phyloP scores from a whole-genome alignment of 1,140 invertebrate genomes.

The Ceratina australensis region DNA sequence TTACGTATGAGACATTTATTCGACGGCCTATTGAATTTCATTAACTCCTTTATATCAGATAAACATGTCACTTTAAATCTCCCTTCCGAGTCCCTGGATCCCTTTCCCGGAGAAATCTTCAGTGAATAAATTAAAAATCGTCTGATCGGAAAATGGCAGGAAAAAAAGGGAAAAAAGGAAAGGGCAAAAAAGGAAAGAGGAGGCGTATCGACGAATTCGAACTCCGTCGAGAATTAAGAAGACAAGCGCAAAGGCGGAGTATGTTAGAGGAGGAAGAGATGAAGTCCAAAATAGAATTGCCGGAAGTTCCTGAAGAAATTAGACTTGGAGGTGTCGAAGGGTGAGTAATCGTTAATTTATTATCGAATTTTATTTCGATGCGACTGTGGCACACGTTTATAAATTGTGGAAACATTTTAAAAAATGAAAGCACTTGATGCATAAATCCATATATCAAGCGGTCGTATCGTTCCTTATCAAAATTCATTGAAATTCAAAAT shows the following conservation, averaged over 20 bases:
- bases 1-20: too few relatives aligned
- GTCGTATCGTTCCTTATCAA: too few relatives aligned
- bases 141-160: constrained; percentile 42
- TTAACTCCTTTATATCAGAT: background rate
- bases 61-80: background rate
- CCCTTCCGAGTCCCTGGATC: background rate
- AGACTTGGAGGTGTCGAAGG: constrained; percentile 78
- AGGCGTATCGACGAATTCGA: constrained; percentile 53
- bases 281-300: background rate
- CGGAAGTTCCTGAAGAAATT: constrained; percentile 53
- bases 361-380: too few relatives aligned
- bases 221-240: constrained; percentile 57
- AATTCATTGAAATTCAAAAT: too few relatives aligned
- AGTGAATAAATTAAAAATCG: constrained; percentile 3
- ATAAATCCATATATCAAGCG: too few relatives aligned
- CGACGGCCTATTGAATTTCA: too few relatives aligned
- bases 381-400: too few relatives aligned
- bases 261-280: background rate
- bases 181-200: constrained; percentile 9
- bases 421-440: too few relatives aligned
- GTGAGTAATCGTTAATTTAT: constrained; percentile 63
- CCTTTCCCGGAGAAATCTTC: background rate
- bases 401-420: too few relatives aligned
- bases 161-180: constrained; percentile 39
- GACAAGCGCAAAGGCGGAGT: constrained; percentile 23